These are phyloP conservation scores for Synanthedon andrenaeformis DNA, from an alignment of 2,888 invertebrate genomes.

Conservation along the genomic window DNA sequence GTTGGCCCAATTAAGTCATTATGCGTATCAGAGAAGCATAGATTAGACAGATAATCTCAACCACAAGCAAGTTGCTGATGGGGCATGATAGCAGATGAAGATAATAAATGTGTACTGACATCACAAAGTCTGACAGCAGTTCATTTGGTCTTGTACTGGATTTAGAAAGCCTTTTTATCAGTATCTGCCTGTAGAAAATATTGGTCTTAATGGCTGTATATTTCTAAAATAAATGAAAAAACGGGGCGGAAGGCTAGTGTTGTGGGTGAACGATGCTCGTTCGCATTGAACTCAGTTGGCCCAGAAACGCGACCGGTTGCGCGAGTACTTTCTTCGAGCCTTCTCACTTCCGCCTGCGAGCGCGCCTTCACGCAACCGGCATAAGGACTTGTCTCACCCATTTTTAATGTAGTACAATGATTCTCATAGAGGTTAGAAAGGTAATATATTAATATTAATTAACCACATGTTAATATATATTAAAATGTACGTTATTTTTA, in stretches of 20 bases:
- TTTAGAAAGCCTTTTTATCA: no score
- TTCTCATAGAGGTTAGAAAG: conserved; percentile 4
- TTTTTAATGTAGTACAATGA: conserved; percentile 14
- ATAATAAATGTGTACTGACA: no score
- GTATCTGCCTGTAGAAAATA: no score
- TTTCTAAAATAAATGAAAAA: conserved; percentile 1
- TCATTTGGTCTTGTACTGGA: no score
- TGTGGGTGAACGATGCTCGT: background rate
- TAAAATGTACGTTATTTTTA: background rate
- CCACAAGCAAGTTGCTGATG: no score
- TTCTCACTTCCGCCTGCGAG: conserved; percentile 63
- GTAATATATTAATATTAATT: conserved; percentile 4
- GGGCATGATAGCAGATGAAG: no score
- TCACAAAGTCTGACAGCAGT: no score
- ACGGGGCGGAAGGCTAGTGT: conserved; percentile 7
- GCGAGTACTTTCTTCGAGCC: conserved; percentile 59
- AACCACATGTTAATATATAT: background rate
- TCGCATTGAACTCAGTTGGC: conserved; percentile 30
- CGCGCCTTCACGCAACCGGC: conserved; percentile 59
- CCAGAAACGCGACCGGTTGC: conserved; percentile 62
- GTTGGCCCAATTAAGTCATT: no score
- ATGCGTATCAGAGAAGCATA: no score
- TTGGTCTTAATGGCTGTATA: no score
- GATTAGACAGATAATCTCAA: no score
- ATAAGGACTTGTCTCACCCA: conserved; percentile 42